A percentile compares a stretch with the other conserved stretches of the same genome.
Conservation (phyloP, 2,888 invertebrate species). For the Agonopterix heracliana region DNA sequence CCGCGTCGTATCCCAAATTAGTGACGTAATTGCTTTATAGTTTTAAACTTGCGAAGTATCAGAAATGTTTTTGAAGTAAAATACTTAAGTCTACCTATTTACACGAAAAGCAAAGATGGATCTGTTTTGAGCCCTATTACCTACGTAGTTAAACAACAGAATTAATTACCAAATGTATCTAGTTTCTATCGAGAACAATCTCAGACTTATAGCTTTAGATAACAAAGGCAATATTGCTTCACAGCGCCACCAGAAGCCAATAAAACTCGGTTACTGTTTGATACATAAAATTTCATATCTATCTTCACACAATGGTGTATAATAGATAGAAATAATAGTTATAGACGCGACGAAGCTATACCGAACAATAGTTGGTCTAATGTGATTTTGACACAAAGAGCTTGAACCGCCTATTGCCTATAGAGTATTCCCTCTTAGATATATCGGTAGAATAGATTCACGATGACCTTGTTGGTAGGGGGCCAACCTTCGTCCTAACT, state of each 20-base stretch:
- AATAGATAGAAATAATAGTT: slow-evolving; percentile 13
- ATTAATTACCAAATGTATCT: not conserved
- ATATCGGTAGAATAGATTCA: no score
- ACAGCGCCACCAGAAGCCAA: not conserved
- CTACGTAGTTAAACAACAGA: no score
- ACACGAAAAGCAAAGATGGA: no score
- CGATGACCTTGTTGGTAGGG: not conserved
- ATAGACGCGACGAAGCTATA: slow-evolving; percentile 11
- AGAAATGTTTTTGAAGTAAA: no score
- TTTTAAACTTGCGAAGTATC: no score
- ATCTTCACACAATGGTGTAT: slow-evolving; percentile 4
- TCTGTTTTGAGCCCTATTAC: no score
- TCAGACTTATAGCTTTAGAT: not conserved
- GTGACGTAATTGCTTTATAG: no score
- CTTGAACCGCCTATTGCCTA: not conserved
- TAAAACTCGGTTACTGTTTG: slow-evolving; percentile 1
- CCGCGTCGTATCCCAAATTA: no score
- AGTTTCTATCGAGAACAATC: not conserved
- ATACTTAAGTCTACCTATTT: no score
- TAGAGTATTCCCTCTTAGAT: not conserved
- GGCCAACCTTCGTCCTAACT: no score
- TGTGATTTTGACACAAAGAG: slow-evolving; percentile 48
- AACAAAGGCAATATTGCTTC: not conserved
- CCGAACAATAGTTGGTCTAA: slow-evolving; percentile 24
- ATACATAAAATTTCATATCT: slow-evolving; percentile 18